Evolutionary conservation across 2,888 invertebrate genomes (phyloP).

Genomic region (Eupelmus urozonus): DNA sequence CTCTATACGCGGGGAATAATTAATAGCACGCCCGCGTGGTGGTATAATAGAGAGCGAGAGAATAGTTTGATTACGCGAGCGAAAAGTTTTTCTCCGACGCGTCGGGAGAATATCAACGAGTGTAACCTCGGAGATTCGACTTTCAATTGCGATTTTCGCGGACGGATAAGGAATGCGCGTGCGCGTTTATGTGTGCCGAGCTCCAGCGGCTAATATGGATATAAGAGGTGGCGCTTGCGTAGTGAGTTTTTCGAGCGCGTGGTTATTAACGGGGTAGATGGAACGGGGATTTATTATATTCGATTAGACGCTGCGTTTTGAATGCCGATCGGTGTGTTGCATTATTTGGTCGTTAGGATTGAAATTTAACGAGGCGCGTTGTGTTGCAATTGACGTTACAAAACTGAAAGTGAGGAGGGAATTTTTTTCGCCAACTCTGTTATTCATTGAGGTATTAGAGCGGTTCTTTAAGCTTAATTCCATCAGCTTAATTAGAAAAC

Average conservation of each 20-base stretch:
- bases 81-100: neutral
- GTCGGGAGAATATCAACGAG: neutral
- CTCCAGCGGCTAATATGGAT: no score
- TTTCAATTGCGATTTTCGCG: neutral
- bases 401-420: no score
- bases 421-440: no score
- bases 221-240: no score
- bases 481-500: no score
- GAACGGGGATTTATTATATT: no score
- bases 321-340: neutral
- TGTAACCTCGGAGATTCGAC: neutral
- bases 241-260: no score
- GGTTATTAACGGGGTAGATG: no score
- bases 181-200: neutral
- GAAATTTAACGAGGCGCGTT: neutral
- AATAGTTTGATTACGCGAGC: neutral
- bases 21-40: conserved; percentile 6
- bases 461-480: no score
- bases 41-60: neutral
- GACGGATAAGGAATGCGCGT: neutral
- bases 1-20: conserved; percentile 28
- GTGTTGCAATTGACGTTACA: neutral
- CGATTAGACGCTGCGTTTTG: no score
- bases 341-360: neutral
- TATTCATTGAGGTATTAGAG: no score